These are phyloP conservation scores for Bugula neritina DNA, from an alignment of 2,888 invertebrate species.

Conservation along the genomic window DNA sequence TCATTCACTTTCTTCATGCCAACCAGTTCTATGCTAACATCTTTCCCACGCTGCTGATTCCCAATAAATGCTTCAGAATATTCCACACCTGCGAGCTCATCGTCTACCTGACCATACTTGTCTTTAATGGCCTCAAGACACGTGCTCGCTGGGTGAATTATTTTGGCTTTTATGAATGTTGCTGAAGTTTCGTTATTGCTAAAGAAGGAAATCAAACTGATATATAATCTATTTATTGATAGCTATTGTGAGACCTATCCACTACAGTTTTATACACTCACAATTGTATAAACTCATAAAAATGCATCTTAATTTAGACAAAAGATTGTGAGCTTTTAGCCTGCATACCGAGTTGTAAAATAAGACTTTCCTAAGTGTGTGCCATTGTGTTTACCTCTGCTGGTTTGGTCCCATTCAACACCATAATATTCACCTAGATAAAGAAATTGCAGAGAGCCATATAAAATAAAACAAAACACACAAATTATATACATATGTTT, in stretches of 20 bases:
- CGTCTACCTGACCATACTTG: constrained; percentile 59
- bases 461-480: too few species aligned
- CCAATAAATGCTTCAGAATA: constrained; percentile 41
- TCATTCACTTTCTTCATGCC: constrained; percentile 77
- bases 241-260: too few species aligned
- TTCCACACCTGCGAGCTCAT: constrained; percentile 42
- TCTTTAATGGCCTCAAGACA: constrained; percentile 69
- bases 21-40: constrained; percentile 70
- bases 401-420: constrained; percentile 89
- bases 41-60: constrained; percentile 70
- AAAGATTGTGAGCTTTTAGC: too few species aligned
- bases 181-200: constrained; percentile 70
- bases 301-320: too few species aligned
- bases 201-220: constrained; percentile 37
- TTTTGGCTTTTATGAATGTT: constrained; percentile 78
- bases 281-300: too few species aligned
- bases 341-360: constrained; percentile 58
- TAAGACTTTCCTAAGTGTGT: constrained; percentile 72
- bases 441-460: too few species aligned
- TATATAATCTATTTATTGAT: too few species aligned
- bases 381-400: constrained; percentile 88
- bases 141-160: constrained; percentile 67
- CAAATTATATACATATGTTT: too few species aligned
- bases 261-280: too few species aligned
- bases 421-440: constrained; percentile 71